Percentiles rank a stretch among this genome's conserved stretches.
These are phyloP conservation scores for Papilio glaucus DNA, from an alignment of 1,140 invertebrate species.

Conservation along the genomic window DNA sequence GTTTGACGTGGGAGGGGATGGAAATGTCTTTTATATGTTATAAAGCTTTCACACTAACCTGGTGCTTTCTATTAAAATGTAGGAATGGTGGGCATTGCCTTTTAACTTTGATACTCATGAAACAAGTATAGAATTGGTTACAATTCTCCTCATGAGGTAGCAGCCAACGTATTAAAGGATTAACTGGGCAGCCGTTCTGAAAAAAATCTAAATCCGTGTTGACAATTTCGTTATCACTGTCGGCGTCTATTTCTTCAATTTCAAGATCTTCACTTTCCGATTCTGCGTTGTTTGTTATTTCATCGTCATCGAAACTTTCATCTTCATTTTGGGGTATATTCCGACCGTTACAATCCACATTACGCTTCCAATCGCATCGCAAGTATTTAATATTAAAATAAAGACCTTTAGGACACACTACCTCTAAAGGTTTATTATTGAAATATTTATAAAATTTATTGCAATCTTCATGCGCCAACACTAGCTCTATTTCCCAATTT, in stretches of 20 bases:
- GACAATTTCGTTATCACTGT: constrained; percentile 3
- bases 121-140: constrained; percentile 43
- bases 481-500: constrained; percentile 57
- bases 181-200: constrained; percentile 66
- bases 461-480: constrained; percentile 83
- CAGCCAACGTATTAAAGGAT: constrained; percentile 67
- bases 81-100: constrained; percentile 17
- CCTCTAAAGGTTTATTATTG: constrained; percentile 70
- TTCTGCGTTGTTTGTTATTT: constrained; percentile 20
- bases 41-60: constrained; percentile 30
- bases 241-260: constrained; percentile 5
- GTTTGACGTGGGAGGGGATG: too few species aligned
- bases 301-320: constrained; percentile 9
- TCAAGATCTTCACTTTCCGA: constrained; percentile 6
- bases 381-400: constrained; percentile 82
- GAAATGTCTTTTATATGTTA: too few species aligned
- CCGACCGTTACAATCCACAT: constrained; percentile 75
- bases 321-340: constrained; percentile 46
- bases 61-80: constrained; percentile 31
- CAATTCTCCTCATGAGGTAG: constrained; percentile 82
- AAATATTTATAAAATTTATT: constrained; percentile 85
- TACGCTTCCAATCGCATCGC: constrained; percentile 84
- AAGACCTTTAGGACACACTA: constrained; percentile 80
- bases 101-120: constrained; percentile 17
- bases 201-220: constrained; percentile 47